These are phyloP conservation scores for Psettodes erumei DNA, from an alignment of 2,113 vertebrate genomes.

Conservation along the genomic window DNA sequence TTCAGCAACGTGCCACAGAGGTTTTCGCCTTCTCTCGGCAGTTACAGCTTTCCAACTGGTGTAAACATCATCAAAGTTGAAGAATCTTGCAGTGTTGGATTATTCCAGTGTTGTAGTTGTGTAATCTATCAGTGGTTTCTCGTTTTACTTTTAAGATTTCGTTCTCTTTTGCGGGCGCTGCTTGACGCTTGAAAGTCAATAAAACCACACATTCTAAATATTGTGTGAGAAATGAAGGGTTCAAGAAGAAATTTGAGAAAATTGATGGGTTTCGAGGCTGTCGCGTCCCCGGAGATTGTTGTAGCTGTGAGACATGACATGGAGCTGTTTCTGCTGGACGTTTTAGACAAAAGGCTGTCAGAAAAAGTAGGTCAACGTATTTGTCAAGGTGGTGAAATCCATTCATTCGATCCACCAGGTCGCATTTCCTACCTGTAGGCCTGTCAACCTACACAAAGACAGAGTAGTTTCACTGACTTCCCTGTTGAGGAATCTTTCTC, in stretches of 20 bases:
- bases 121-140: no score
- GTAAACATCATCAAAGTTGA: not conserved
- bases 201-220: not conserved
- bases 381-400: slow-evolving; percentile 14
- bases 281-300: no score
- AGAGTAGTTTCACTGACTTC: slow-evolving; percentile 9
- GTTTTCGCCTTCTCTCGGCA: not conserved
- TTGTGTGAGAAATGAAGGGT: slow-evolving; percentile 19
- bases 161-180: not conserved
- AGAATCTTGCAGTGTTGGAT: not conserved
- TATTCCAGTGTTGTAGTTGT: no score
- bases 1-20: no score
- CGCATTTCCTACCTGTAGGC: slow-evolving; percentile 42
- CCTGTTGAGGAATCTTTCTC: slow-evolving; percentile 19
- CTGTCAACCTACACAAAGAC: slow-evolving; percentile 28
- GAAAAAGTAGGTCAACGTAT: slow-evolving; percentile 28
- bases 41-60: not conserved
- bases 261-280: not conserved
- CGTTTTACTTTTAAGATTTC: not conserved
- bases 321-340: slow-evolving; percentile 8
- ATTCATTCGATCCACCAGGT: slow-evolving; percentile 37
- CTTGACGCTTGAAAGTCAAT: not conserved
- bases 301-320: not conserved
- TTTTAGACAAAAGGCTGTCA: slow-evolving; percentile 28
- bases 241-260: slow-evolving; percentile 18